Evolutionary conservation across 2,888 invertebrate genomes (phyloP).

Genomic region (Camponotus fellah): DNA sequence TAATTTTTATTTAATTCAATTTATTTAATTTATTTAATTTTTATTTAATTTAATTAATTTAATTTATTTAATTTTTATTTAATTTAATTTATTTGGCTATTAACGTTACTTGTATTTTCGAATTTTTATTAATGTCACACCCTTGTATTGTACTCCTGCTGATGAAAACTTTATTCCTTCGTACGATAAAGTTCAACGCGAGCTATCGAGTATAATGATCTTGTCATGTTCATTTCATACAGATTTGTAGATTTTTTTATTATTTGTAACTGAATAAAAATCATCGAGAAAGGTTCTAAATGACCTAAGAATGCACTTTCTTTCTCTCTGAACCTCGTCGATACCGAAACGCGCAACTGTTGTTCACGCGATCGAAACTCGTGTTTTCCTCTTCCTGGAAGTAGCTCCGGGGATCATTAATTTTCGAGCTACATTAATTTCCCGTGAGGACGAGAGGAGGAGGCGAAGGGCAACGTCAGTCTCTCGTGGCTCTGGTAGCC

Average conservation of each 20-base stretch:
- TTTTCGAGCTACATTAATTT: slow-evolving; percentile 84
- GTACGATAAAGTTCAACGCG: not conserved
- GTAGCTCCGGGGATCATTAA: slow-evolving; percentile 79
- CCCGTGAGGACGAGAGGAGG: slow-evolving; percentile 73
- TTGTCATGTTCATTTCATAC: not conserved
- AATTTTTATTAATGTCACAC: not conserved
- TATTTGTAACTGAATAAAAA: not conserved
- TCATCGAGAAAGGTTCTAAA: not conserved
- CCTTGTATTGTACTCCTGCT: too few relatives aligned
- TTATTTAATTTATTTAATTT: too few relatives aligned
- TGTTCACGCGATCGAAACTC: slow-evolving; percentile 40
- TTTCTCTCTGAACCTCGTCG: not conserved
- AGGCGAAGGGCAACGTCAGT: slow-evolving; percentile 62
- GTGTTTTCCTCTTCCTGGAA: slow-evolving; percentile 67
- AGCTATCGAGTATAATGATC: not conserved
- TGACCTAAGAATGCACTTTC: not conserved
- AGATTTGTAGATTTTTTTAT: not conserved
- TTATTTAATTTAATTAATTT: too few relatives aligned
- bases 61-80: not conserved
- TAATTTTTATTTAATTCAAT: too few relatives aligned
- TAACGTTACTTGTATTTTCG: not conserved
- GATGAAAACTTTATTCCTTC: too few relatives aligned
- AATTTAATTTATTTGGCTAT: not conserved
- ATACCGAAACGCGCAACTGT: not conserved
- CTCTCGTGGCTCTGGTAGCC: slow-evolving; percentile 80